Conservation (phyloP, 2,797 vertebrate species). For the Pyrocephalus nanus region DNA sequence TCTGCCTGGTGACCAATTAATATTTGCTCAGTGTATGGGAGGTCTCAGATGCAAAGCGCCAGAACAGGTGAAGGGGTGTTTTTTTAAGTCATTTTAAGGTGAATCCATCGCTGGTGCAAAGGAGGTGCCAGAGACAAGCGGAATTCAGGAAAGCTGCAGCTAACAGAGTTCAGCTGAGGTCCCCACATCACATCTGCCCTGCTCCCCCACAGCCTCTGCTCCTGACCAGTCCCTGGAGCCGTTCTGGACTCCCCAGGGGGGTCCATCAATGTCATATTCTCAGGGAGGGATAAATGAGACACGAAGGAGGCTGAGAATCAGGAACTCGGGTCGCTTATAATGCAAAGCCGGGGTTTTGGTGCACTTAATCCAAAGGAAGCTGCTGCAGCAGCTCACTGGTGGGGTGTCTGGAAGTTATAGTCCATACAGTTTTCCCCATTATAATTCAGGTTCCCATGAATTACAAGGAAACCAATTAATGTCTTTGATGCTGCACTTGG, state of each 20-base stretch:
- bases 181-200: accelerated
- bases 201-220: neutral
- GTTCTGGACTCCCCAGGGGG: accelerated
- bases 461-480: neutral
- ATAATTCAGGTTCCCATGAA: neutral
- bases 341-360: accelerated
- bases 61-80: neutral
- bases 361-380: neutral
- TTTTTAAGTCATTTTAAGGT: neutral
- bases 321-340: accelerated
- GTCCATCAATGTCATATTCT: accelerated
- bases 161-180: neutral
- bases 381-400: neutral
- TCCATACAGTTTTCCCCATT: neutral
- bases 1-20: neutral
- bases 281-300: neutral
- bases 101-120: neutral
- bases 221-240: neutral
- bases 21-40: neutral
- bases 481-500: neutral
- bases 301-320: neutral
- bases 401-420: neutral
- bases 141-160: neutral
- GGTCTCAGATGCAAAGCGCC: neutral
- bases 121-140: neutral